Evolutionary conservation across 2,797 vertebrate species (phyloP), one percentile per base, ranked within the genome.

Genomic region (Distichodus sexfasciatus): DNA sequence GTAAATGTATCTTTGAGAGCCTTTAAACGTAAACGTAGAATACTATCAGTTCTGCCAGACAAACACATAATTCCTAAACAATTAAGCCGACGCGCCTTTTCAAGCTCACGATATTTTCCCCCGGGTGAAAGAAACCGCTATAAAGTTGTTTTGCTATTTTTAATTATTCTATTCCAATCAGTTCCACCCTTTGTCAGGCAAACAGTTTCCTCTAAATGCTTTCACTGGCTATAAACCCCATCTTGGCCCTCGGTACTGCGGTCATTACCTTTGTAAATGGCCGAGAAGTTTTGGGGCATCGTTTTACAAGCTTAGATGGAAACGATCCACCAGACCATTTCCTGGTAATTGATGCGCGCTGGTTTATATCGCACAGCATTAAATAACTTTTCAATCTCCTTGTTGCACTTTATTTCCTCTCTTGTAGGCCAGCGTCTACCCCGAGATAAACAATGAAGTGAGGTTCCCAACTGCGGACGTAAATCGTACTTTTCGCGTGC

Each of bases 301-400:
- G 1, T 65, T 74, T 61, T 53, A 62, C 48, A 40, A n/a, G 31
- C 3, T 6, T 6, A 14, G 51, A 67, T 72, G 70, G 70, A 66
- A 60, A 33, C 29, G 14, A 62, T 63, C 29, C 58, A 57, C 33
- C 10, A 21, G 50, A 64, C 40, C 65, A 48, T 62, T 68, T 57
- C 65, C 58, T 41, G 28, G 31, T 47, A 57, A 67, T 47, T 57
- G 65, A 23, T 26, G 65, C 53, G 17, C 19, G 4, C 14, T 46
- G 41, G 19, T 67, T 67, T 46, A 67, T 33, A 67, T 57, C 14
- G 14, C 15, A 14, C 19, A 7, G 40, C 51, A 47, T 55, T 57
- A 62, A 55, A 62, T 62, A 36, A 72, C 41, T 60, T 50, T 43
- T 60, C 46, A 59, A 53, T 60, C 63, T 41, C 17, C 17, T 29